These are phyloP conservation scores for Neotoma lepida DNA, from an alignment of 2,113 vertebrate genomes.

Conservation along the genomic window DNA sequence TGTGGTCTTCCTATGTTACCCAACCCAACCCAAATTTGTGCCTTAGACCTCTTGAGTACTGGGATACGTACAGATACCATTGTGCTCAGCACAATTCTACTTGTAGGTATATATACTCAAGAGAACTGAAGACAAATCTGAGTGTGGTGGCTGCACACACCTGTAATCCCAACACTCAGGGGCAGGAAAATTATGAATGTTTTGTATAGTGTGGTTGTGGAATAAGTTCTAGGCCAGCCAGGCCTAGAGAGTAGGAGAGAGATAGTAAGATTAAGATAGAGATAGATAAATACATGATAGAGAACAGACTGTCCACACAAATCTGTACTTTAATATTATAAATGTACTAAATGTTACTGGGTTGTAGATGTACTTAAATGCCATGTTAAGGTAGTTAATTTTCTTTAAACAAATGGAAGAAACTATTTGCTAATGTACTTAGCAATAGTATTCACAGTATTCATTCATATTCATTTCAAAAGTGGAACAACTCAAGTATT, in stretches of 20 bases:
- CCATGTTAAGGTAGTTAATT: conserved; percentile 27
- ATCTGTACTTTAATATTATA: background rate
- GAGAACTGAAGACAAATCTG: background rate
- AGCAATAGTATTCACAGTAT: conserved; percentile 24
- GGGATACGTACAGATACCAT: background rate
- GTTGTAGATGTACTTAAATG: background rate
- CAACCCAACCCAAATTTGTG: background rate
- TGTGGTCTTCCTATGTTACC: background rate
- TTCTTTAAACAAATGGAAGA: conserved; percentile 32
- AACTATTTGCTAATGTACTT: background rate
- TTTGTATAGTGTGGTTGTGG: background rate
- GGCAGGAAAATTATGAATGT: background rate
- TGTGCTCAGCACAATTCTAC: background rate
- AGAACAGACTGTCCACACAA: background rate
- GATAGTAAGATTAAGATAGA: background rate
- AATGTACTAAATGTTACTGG: background rate
- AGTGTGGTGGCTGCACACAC: too few relatives aligned
- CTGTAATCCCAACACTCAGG: background rate
- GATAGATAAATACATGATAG: background rate
- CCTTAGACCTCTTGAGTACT: background rate
- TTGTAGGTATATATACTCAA: background rate
- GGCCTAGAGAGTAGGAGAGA: background rate
- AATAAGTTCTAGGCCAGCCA: background rate
- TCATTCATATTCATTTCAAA: background rate
- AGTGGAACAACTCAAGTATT: background rate